phyloP scores from a whole-genome alignment of 2,888 invertebrate genomes.

The Andrena camellia region DNA sequence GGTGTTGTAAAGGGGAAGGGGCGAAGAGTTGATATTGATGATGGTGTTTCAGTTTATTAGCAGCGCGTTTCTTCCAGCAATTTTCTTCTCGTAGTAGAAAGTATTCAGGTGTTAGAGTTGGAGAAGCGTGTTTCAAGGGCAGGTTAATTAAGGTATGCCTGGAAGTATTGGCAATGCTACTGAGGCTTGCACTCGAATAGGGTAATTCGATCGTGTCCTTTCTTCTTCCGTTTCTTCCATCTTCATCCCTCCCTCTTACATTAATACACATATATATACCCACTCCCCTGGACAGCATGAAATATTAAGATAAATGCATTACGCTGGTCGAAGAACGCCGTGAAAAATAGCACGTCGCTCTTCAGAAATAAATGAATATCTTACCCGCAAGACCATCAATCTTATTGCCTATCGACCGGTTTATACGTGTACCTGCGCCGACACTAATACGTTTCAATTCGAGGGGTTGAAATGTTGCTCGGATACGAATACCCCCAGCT shows the following conservation, averaged over 20 bases:
- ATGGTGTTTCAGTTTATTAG: too few species aligned
- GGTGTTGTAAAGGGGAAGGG: neutral
- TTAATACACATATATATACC: constrained; percentile 7
- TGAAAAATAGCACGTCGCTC: constrained; percentile 66
- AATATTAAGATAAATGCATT: constrained; percentile 68
- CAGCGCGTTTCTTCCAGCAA: too few species aligned
- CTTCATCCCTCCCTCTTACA: constrained; percentile 16
- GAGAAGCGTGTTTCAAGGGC: too few species aligned
- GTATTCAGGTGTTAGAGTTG: too few species aligned
- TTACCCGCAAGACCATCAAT: constrained; percentile 61
- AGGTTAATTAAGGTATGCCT: too few species aligned
- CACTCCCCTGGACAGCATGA: constrained; percentile 36
- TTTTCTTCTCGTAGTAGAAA: too few species aligned
- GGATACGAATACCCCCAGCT: constrained; percentile 15
- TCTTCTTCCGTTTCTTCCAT: neutral
- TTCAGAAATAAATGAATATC: constrained; percentile 70
- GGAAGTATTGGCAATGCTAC: too few species aligned
- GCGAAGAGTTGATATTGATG: neutral
- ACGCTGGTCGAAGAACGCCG: constrained; percentile 37
- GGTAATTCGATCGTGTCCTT: neutral
- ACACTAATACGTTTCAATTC: constrained; percentile 47
- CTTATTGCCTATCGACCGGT: constrained; percentile 64
- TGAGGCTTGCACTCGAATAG: neutral
- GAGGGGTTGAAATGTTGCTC: constrained; percentile 14
- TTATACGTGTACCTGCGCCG: constrained; percentile 46